These are phyloP conservation scores for Xanthorhoe spadicearia DNA, from an alignment of 2,888 invertebrate genomes.

Conservation along the genomic window DNA sequence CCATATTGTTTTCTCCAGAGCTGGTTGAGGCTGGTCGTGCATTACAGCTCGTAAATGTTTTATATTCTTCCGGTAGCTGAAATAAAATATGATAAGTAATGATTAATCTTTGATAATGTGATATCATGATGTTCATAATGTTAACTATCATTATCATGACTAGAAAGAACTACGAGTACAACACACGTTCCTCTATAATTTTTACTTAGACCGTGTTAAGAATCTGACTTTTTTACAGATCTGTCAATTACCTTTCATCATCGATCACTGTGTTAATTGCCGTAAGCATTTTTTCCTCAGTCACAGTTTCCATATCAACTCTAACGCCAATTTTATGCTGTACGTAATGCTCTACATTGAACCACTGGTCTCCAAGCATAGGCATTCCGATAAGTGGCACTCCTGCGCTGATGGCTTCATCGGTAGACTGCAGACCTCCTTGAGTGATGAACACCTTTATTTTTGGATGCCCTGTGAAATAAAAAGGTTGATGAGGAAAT, in stretches of 20 bases:
- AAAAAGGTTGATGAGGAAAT: too few relatives aligned
- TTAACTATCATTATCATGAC: too few relatives aligned
- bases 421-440: conserved; percentile 67
- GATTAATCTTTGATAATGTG: too few relatives aligned
- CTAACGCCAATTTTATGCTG: conserved; percentile 54
- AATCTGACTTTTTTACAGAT: too few relatives aligned
- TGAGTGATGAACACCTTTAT: conserved; percentile 69
- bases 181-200: too few relatives aligned
- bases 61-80: conserved; percentile 49
- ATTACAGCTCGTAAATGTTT: conserved; percentile 51
- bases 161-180: too few relatives aligned
- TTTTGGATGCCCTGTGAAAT: conserved; percentile 60
- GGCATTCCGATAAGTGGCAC: conserved; percentile 63
- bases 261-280: conserved; percentile 45
- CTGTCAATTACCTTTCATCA: conserved; percentile 24
- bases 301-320: conserved; percentile 50
- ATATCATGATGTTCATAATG: too few relatives aligned
- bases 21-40: conserved; percentile 64
- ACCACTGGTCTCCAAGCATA: conserved; percentile 64
- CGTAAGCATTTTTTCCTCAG: conserved; percentile 53
- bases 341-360: conserved; percentile 54
- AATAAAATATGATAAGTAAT: neutral
- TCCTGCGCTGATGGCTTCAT: conserved; percentile 62
- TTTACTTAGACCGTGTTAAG: too few relatives aligned
- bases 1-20: conserved; percentile 72